Base-by-base conservation (phyloP, 2,113 vertebrate genomes). In the Furnarius figulus region DNA sequence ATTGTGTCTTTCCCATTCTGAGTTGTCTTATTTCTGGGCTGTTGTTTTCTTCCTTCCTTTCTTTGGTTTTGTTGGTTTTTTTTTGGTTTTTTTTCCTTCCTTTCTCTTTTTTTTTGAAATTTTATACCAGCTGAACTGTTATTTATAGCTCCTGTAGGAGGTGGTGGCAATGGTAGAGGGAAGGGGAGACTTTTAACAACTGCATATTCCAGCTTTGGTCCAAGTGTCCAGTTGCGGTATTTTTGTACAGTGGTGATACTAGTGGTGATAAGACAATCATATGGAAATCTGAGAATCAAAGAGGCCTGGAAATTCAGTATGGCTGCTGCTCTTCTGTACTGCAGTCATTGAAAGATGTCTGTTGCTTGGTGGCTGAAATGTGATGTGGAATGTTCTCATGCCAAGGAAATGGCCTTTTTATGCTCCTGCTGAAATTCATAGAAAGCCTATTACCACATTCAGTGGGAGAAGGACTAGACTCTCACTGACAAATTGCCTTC, bases 21-120 rank as follows among this genome's bases (percentile, higher is more conserved):
- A 93, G 39, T 47, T 93, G 44, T 85, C 79, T 96, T 96, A 85
- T 96, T 93, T 93, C 83, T 89, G 42, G 72, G 74, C 44, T 86
- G 49, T 81, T 95, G 50, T 84, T 92, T 71, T 74, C 49, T 84
- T 76, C 10, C 24, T 71, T 86, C 2, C 14, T 77, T 85, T 10
- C 3, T 63, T 42, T 42, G 40, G 9, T 40, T 40, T 40, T 40
- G 39, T 40, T 40, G 39, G 9, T 40, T 40, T 40, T 40, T 40
- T 40, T 40, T 42, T 42, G 14, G 5, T 42, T 42, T 42, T 42
- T 42, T 42, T 52, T 5, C 1, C 28, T 16, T 22, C 5, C 2
- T 16, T 4, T 14, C 4, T 15, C 7, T 20, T 68, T 72, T 44
- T 44, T 47, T 9, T 0, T 25, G 53, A 55, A 58, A 42, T 96